These are phyloP conservation scores for Ochotona princeps DNA, from an alignment of 2,113 vertebrate species.

Conservation along the genomic window DNA sequence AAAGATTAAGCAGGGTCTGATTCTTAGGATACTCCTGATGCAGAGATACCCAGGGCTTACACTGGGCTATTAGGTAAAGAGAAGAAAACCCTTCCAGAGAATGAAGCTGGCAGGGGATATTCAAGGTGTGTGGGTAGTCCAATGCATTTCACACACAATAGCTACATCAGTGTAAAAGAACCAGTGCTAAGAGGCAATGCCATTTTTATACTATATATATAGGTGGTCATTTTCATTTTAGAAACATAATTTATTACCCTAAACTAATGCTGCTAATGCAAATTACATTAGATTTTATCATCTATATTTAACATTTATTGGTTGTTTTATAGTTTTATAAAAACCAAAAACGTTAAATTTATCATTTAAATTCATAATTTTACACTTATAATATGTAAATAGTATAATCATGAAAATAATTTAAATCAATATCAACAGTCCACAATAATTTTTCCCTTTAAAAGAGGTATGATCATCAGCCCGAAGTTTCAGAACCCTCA, in stretches of 20 bases:
- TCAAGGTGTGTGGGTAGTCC: not conserved
- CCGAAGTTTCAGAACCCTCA: not conserved
- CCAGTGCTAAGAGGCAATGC: not conserved
- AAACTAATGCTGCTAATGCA: constrained; percentile 7
- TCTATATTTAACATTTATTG: not conserved
- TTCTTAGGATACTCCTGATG: not conserved
- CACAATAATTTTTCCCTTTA: not conserved
- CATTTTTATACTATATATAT: not conserved
- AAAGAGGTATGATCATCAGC: not conserved
- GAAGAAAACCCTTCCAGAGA: not conserved
- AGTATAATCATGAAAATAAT: constrained; percentile 43
- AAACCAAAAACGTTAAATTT: not conserved
- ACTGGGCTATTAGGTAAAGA: not conserved
- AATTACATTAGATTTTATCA: not conserved
- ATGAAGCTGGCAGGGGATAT: not conserved
- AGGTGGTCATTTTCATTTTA: not conserved
- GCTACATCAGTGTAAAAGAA: not conserved
- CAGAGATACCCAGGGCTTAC: not conserved
- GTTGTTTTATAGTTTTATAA: constrained; percentile 44
- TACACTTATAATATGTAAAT: constrained; percentile 14
- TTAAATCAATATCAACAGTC: not conserved
- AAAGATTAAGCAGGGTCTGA: not conserved
- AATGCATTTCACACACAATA: not conserved
- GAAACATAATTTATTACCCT: not conserved
- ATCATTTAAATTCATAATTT: not conserved